Evolutionary conservation across 2,113 vertebrate genomes (phyloP), one percentile per base, ranked within the genome.

Genomic region (Manacus vitellinus): DNA sequence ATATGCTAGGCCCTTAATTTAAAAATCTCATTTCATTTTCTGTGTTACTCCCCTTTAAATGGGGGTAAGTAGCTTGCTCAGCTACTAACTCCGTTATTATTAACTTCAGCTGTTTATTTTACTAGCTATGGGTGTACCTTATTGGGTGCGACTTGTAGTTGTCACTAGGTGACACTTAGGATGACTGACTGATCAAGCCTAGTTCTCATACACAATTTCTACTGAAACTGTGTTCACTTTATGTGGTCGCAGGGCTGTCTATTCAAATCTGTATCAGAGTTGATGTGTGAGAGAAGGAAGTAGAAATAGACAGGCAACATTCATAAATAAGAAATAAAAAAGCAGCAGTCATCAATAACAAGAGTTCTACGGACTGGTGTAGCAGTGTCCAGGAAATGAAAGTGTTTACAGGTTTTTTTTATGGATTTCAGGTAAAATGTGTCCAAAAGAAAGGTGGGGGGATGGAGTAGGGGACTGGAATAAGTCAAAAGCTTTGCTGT

Each of bases 101-200:
- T 66, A 74, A 51, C 21, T 55, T 79, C 3, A 82, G 46, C 35
- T 79, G 3, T 56, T 76, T 52, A 24, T 68, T 72, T 61, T 28
- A 24, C 23, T 37, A 43, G 46, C 17, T 67, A 0, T 0, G 2
- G 18, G 2, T 80, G 44, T 72, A 35, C 8, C 19, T 70, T 65
- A 6, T 5, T 73, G 39, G 10, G 5, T 54, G 11, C 12, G 59
- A 17, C 0, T 2, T 51, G 8, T n/a, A 72, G 12, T 31, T 85
- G 33, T 16, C 10, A 9, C 33, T 51, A 17, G 46, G 30, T 25
- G 41, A 43, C 30, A 4, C 46, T 37, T 62, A 10, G 6, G 21
- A 20, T 44, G 56, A 79, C 7, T 78, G 59, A 24, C 33, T 78
- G 56, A 75, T 74, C 51, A 47, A 78, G 21, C 11, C 33, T 37